A percentile compares a stretch with the other conserved stretches of the same genome.
These are phyloP conservation scores for Choristoneura rosaceana DNA, from an alignment of 2,888 invertebrate species.

Conservation along the genomic window DNA sequence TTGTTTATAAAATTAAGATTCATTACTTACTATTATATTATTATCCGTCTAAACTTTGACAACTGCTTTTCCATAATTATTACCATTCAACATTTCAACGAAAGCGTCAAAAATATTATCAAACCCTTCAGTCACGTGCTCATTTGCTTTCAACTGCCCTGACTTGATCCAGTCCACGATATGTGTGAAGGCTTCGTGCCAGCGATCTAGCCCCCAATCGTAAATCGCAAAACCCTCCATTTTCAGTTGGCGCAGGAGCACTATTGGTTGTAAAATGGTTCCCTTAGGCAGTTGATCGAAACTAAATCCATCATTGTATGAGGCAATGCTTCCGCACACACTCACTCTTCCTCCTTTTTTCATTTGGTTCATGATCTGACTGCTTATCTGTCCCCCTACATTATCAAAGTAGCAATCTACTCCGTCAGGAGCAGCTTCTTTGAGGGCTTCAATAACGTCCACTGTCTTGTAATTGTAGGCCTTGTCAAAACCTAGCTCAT, in stretches of 20 bases:
- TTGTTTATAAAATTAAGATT: too few relatives aligned
- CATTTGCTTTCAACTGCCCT: slow-evolving; percentile 86
- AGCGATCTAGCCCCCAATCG: slow-evolving; percentile 75
- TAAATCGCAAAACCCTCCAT: slow-evolving; percentile 82
- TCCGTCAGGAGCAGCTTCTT: slow-evolving; percentile 88
- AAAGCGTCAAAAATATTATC: slow-evolving; percentile 71
- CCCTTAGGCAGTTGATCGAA: slow-evolving; percentile 54
- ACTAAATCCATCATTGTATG: slow-evolving; percentile 72
- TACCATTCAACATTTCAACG: slow-evolving; percentile 66
- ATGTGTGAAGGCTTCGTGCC: slow-evolving; percentile 81
- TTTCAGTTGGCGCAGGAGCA: slow-evolving; percentile 83
- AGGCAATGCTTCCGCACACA: slow-evolving; percentile 87
- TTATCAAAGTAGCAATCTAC: slow-evolving; percentile 92
- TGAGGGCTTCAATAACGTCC: slow-evolving; percentile 81
- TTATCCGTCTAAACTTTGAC: slow-evolving; percentile 73
- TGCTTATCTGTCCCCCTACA: slow-evolving; percentile 88
- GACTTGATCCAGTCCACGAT: slow-evolving; percentile 83
- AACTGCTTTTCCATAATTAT: slow-evolving; percentile 89
- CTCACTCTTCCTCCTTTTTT: slow-evolving; percentile 85
- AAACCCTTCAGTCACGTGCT: slow-evolving; percentile 88
- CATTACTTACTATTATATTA: too few relatives aligned
- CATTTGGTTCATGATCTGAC: slow-evolving; percentile 86
- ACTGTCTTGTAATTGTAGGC: slow-evolving; percentile 90
- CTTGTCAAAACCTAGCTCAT: slow-evolving; percentile 88
- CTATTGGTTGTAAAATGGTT: slow-evolving; percentile 73